These are phyloP conservation scores for Hetaerina titia DNA, from an alignment of 2,888 invertebrate species.

Conservation along the genomic window DNA sequence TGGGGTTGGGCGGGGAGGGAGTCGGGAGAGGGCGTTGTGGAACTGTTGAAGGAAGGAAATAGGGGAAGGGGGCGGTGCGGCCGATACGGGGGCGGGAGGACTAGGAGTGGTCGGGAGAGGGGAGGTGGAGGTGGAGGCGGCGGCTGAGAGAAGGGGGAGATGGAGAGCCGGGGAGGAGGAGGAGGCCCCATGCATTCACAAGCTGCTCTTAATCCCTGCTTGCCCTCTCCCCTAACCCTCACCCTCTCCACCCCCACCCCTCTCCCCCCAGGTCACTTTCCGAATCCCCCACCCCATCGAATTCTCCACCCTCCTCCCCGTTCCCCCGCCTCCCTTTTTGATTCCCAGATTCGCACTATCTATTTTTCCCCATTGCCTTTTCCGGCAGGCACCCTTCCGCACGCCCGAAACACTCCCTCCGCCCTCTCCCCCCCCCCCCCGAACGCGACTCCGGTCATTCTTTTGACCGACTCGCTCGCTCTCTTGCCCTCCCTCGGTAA, in stretches of 20 bases:
- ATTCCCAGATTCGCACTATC: conserved; percentile 25
- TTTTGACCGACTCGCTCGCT: not conserved
- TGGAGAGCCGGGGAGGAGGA: conserved; percentile 57
- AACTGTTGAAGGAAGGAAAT: conserved; percentile 27
- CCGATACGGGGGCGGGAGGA: not conserved
- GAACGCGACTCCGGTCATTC: not conserved
- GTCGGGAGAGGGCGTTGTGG: conserved; percentile 4
- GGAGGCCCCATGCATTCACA: conserved; percentile 73
- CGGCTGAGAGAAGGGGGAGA: conserved; percentile 60
- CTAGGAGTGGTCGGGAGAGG: not conserved
- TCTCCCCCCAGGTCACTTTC: conserved; percentile 75
- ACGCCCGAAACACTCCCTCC: not conserved
- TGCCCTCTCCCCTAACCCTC: conserved; percentile 73
- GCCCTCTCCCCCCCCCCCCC: not conserved
- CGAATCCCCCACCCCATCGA: conserved; percentile 71
- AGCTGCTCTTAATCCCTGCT: conserved; percentile 72
- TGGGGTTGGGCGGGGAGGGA: not conserved
- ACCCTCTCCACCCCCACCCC: conserved; percentile 76
- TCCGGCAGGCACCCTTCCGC: conserved; percentile 14
- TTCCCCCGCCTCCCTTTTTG: not conserved
- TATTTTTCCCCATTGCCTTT: conserved; percentile 9
- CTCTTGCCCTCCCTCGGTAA: not conserved
- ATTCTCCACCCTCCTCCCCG: not conserved
- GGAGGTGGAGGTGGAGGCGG: conserved; percentile 40
- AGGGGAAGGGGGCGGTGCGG: not conserved